Conservation (phyloP, 2,797 vertebrate species). For the Halcyon leucocephala region DNA sequence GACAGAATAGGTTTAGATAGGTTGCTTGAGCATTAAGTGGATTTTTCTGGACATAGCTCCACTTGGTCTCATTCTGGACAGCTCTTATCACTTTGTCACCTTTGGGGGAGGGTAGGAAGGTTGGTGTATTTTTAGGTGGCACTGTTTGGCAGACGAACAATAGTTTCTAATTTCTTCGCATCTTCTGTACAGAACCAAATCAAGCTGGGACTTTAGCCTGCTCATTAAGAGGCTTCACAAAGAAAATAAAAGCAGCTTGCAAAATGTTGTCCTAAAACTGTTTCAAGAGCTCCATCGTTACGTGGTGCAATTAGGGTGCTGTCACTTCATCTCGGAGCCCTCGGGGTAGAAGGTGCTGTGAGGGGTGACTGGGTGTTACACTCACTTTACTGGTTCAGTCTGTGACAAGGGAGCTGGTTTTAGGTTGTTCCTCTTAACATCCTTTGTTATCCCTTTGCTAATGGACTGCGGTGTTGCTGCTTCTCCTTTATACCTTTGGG, state of each 20-base stretch:
- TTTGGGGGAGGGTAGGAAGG: not conserved
- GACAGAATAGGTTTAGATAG: not conserved
- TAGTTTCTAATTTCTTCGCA: not conserved
- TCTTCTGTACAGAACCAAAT: not conserved
- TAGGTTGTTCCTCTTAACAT: not conserved
- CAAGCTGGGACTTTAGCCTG: not conserved
- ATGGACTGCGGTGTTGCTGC: not conserved
- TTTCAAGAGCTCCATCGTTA: not conserved
- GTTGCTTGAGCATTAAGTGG: not conserved
- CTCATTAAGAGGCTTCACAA: not conserved
- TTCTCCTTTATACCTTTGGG: not conserved
- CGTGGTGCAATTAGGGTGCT: rapidly evolving
- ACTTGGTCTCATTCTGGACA: not conserved
- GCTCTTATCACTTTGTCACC: not conserved
- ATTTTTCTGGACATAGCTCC: not conserved
- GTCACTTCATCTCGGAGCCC: not conserved
- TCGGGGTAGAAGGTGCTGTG: rapidly evolving
- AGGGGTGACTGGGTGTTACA: not conserved
- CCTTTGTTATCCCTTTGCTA: not conserved
- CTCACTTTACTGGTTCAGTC: not conserved
- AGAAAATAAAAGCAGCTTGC: not conserved
- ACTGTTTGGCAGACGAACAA: not conserved
- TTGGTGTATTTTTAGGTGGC: not conserved
- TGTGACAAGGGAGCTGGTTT: not conserved
- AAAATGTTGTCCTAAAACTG: not conserved